Evolutionary conservation across 2,888 invertebrate species (phyloP), one percentile per base, ranked within the genome.

Genomic region (Orthonevra nobilis): DNA sequence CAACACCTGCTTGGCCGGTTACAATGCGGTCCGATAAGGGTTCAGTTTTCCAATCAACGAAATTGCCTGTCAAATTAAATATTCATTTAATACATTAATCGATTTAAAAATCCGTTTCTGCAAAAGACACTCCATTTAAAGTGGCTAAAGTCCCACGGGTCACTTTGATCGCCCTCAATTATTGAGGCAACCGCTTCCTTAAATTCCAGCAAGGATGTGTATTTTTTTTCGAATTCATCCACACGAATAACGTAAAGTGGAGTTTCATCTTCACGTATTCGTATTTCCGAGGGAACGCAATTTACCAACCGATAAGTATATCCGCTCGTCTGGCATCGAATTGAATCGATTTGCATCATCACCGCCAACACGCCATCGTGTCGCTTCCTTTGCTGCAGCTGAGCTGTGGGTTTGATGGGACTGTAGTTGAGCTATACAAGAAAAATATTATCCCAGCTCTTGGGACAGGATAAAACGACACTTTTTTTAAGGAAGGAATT

Each of bases 281-380:
- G 23, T 42, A 30, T 3, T 14, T 30, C 48, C 50, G 7, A 30
- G 64, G 42, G 48, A 66, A 52, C 20, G 36, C 52, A 73, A 58
- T 73, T 73, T 66, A 60, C 52, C 34, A 52, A 30, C 58, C 32
- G 42, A 60, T 73, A 66, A 73, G 60, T 66, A 66, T 60, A 66
- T 66, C 66, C 73, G 44, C 66, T 66, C 44, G 64, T 52, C 73
- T 73, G 60, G 60, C 52, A 38, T 73, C 52, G 60, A 60, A 60
- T 66, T 58, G 30, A 73, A 66, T 73, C 73, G 58, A 73, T 66
- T 66, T 73, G 60, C 52, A 58, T 73, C 46, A 38, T 20, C 44
- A 23, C 54, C 48, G 38, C 3, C 10, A 30, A n/a, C 30, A 48
- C 58, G 19, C 17, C 32, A 69, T 9, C 23, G 19, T 17, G 20